A percentile compares a stretch with the other conserved stretches of the same genome.
Conservation (phyloP, 53 echinoderm and acorn worm genomes). For the Astropecten irregularis region DNA sequence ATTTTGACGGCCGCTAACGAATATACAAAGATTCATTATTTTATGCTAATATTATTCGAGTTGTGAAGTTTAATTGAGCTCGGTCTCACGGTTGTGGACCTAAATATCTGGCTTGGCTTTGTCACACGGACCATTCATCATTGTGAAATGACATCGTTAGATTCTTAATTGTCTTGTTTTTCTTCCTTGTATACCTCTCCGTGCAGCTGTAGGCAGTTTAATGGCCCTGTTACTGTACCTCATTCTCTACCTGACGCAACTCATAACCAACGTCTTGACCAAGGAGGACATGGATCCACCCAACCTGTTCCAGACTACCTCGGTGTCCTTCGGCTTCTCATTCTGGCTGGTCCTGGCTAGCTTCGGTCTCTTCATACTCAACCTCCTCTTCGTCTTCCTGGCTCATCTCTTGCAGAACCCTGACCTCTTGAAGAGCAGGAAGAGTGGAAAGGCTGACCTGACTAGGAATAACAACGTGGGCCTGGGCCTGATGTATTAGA, state of each 20-base stretch:
- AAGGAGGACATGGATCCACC: slow-evolving; percentile 60
- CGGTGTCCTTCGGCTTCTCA: slow-evolving; percentile 61
- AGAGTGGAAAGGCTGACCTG: background rate
- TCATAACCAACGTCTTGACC: slow-evolving; percentile 66
- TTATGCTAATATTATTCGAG: too few species aligned
- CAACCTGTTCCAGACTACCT: slow-evolving; percentile 55
- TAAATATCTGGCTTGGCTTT: too few species aligned
- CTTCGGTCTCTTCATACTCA: slow-evolving; percentile 69
- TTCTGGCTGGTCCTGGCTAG: slow-evolving; percentile 74
- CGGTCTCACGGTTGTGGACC: too few species aligned
- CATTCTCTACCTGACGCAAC: slow-evolving; percentile 58
- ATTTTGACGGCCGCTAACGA: too few species aligned
- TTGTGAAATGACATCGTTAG: too few species aligned
- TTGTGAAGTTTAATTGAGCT: too few species aligned
- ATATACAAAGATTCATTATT: too few species aligned
- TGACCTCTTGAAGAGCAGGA: slow-evolving; percentile 48
- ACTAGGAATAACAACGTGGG: slow-evolving; percentile 1
- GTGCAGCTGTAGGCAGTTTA: slow-evolving; percentile 51
- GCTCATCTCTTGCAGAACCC: slow-evolving; percentile 73
- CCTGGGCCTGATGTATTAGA: slow-evolving; percentile 38
- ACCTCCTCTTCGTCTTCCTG: slow-evolving; percentile 69
- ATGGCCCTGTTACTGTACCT: slow-evolving; percentile 68
- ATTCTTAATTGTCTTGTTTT: too few species aligned
- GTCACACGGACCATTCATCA: too few species aligned
- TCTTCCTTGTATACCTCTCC: too few species aligned